Percentiles rank a stretch among this genome's conserved stretches.
Conservation (phyloP, 2,797 vertebrate genomes). For the Phalanger gymnotis region DNA sequence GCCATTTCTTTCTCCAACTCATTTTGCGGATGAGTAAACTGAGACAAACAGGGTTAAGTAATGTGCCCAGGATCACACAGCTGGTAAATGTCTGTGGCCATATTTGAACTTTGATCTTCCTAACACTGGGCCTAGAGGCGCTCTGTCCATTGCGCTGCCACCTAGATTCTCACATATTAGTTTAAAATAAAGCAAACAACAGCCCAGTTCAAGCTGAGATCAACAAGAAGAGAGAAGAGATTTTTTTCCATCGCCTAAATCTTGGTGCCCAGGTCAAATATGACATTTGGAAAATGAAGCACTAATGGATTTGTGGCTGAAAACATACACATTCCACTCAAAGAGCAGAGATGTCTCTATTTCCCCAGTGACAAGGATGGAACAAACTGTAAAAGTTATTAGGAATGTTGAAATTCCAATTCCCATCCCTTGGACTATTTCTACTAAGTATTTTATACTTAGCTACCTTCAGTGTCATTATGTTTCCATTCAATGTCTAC, state of each 20-base stretch:
- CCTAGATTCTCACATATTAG: background rate
- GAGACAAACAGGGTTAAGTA: background rate
- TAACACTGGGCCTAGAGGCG: background rate
- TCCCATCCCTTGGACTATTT: background rate
- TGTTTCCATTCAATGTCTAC: background rate
- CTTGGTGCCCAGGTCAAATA: background rate
- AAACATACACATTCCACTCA: fast-evolving
- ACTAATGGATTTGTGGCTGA: background rate
- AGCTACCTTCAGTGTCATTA: background rate
- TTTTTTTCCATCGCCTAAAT: background rate
- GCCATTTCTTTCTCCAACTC: background rate
- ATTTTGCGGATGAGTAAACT: background rate
- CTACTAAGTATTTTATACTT: background rate
- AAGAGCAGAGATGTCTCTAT: background rate
- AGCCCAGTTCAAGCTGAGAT: background rate
- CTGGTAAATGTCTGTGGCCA: background rate
- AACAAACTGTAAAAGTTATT: background rate
- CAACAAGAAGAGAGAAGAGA: background rate
- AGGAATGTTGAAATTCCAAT: background rate
- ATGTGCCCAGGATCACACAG: background rate
- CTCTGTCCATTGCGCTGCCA: background rate
- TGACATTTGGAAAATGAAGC: background rate
- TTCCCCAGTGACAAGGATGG: background rate
- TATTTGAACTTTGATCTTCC: background rate
- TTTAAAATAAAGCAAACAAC: background rate